These are phyloP conservation scores for Ceratitis capitata DNA, from an alignment of 1,140 invertebrate genomes.

Conservation along the genomic window DNA sequence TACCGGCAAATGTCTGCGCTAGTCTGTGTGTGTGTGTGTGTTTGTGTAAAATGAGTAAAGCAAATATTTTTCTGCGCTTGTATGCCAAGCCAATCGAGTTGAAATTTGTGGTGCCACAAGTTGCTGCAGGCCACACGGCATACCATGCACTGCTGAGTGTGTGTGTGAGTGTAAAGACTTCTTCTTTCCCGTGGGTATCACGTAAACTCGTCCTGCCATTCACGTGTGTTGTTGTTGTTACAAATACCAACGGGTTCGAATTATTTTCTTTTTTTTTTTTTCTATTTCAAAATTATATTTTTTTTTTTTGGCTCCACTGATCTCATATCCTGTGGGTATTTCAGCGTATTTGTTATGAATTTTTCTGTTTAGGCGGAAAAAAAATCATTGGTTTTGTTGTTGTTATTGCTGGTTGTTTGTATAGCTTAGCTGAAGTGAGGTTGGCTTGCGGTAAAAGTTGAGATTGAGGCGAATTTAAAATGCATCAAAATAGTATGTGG, in stretches of 20 bases:
- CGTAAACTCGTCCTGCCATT: too few relatives aligned
- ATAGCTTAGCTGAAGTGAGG: background rate
- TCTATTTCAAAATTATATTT: background rate
- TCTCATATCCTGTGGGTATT: constrained; percentile 30
- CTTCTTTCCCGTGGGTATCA: background rate
- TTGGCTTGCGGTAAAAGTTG: background rate
- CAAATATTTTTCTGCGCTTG: constrained; percentile 25
- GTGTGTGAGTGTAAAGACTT: background rate
- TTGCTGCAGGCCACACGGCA: background rate
- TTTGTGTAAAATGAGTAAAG: background rate
- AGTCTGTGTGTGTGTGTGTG: background rate
- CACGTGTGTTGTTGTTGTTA: background rate
- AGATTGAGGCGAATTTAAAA: background rate
- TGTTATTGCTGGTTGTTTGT: background rate
- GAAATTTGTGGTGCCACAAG: constrained; percentile 27
- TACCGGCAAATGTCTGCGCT: background rate
- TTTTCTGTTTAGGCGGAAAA: background rate
- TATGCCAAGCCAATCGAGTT: constrained; percentile 13
- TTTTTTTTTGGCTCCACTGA: background rate
- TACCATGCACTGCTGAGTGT: background rate
- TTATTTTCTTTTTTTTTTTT: background rate
- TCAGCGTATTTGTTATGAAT: constrained; percentile 13
- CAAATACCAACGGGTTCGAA: background rate
- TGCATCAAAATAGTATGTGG: background rate
- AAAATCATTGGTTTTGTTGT: background rate